Conservation (phyloP, 2,888 invertebrate genomes). For the Agrotis puta region DNA sequence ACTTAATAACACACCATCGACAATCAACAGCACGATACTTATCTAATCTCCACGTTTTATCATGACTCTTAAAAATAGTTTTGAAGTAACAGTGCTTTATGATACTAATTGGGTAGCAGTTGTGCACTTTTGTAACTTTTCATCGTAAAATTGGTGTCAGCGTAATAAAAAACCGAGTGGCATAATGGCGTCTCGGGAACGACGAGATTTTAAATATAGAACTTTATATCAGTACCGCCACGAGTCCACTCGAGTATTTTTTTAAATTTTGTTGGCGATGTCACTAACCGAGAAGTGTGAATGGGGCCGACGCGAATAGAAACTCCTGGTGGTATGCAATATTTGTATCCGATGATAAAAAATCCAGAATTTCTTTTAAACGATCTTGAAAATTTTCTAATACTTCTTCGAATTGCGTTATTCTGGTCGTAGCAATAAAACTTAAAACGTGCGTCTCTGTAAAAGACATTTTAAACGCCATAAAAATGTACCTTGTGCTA, state of each 20-base stretch:
- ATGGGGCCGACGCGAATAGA: conserved; percentile 83
- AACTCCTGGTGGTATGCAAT: conserved; percentile 54
- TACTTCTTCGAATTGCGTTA: conserved; percentile 48
- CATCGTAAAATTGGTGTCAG: conserved; percentile 63
- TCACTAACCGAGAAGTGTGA: conserved; percentile 84
- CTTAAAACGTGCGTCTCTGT: conserved; percentile 43
- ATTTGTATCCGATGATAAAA: conserved; percentile 47
- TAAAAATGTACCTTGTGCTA: conserved; percentile 64
- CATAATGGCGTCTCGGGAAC: conserved; percentile 76
- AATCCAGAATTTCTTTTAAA: conserved; percentile 39
- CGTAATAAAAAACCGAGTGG: conserved; percentile 71
- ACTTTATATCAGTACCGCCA: conserved; percentile 85
- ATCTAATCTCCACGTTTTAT: conserved; percentile 66
- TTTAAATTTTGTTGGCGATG: conserved; percentile 82
- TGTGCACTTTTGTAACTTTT: conserved; percentile 46
- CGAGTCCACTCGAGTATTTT: conserved; percentile 70
- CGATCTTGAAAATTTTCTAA: conserved; percentile 30
- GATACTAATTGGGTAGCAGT: conserved; percentile 46
- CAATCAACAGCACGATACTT: conserved; percentile 66
- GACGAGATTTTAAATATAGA: conserved; percentile 86
- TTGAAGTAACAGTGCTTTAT: conserved; percentile 44
- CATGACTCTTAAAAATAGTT: conserved; percentile 54
- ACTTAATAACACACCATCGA: conserved; percentile 71
- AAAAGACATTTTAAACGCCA: conserved; percentile 63
- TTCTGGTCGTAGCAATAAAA: conserved; percentile 52